A percentile compares a stretch with the other conserved stretches of the same genome.
phyloP scores from a whole-genome alignment of 2,113 vertebrate species.

The Paramisgurnus dabryanus region DNA sequence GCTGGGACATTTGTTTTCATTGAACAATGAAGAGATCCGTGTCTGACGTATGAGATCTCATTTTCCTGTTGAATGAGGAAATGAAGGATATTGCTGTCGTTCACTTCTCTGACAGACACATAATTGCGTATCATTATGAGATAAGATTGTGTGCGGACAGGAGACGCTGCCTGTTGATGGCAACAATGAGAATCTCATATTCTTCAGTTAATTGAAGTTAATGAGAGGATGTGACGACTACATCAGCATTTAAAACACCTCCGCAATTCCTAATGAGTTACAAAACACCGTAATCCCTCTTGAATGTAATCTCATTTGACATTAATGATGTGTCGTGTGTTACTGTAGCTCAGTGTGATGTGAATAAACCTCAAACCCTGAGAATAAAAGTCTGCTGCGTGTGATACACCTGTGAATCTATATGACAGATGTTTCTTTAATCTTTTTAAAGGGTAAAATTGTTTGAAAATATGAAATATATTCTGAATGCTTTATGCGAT shows the following conservation, averaged over 20 bases:
- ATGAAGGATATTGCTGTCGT: conserved; percentile 56
- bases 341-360: no score
- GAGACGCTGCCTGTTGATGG: conserved; percentile 56
- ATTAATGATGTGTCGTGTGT: conserved; percentile 21
- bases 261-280: conserved; percentile 71
- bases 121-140: conserved; percentile 47
- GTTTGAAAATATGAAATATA: no score
- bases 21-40: conserved; percentile 66
- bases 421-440: no score
- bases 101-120: conserved; percentile 48
- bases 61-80: conserved; percentile 56
- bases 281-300: no score
- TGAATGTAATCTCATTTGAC: conserved; percentile 53
- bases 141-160: conserved; percentile 56
- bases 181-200: conserved; percentile 56
- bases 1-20: conserved; percentile 35
- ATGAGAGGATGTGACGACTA: conserved; percentile 67
- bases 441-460: no score
- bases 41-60: conserved; percentile 65
- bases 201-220: conserved; percentile 73
- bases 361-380: no score
- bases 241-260: conserved; percentile 61
- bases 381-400: no score
- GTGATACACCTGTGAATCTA: no score
- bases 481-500: no score